A percentile compares a stretch with the other conserved stretches of the same genome.
phyloP scores from a whole-genome alignment of 1,140 invertebrate species.

The Drosophila fuyamai region DNA sequence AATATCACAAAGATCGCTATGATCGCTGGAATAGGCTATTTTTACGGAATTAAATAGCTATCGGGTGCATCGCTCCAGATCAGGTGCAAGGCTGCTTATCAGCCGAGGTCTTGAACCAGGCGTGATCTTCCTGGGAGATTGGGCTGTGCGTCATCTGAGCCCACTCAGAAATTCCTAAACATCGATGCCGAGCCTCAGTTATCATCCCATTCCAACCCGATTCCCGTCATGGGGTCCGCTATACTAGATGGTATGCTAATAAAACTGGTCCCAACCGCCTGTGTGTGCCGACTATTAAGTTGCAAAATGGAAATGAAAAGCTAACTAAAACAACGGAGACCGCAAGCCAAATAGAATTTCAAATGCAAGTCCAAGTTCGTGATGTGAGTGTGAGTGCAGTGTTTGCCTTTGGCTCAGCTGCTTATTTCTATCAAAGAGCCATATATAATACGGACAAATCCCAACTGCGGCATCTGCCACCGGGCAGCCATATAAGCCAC shows the following conservation, averaged over 20 bases:
- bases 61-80: constrained; percentile 30
- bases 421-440: constrained; percentile 13
- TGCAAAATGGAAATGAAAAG: constrained; percentile 53
- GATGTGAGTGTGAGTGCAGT: constrained; percentile 33
- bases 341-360: constrained; percentile 51
- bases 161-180: constrained; percentile 22
- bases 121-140: constrained; percentile 22
- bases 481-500: constrained; percentile 35
- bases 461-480: constrained; percentile 40
- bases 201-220: constrained; percentile 5
- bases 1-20: background rate
- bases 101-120: constrained; percentile 29
- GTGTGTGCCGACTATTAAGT: constrained; percentile 48
- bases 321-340: constrained; percentile 41
- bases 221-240: constrained; percentile 23
- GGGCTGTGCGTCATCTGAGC: constrained; percentile 29
- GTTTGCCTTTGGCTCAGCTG: constrained; percentile 26
- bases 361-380: constrained; percentile 43
- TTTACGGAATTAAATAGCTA: constrained; percentile 29
- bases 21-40: constrained; percentile 17
- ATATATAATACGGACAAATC: constrained; percentile 38
- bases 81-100: constrained; percentile 42
- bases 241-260: constrained; percentile 47
- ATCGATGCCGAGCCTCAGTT: background rate
- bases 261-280: constrained; percentile 50